These are phyloP conservation scores for Crax fasciolata DNA, from an alignment of 2,797 vertebrate genomes.

Conservation along the genomic window DNA sequence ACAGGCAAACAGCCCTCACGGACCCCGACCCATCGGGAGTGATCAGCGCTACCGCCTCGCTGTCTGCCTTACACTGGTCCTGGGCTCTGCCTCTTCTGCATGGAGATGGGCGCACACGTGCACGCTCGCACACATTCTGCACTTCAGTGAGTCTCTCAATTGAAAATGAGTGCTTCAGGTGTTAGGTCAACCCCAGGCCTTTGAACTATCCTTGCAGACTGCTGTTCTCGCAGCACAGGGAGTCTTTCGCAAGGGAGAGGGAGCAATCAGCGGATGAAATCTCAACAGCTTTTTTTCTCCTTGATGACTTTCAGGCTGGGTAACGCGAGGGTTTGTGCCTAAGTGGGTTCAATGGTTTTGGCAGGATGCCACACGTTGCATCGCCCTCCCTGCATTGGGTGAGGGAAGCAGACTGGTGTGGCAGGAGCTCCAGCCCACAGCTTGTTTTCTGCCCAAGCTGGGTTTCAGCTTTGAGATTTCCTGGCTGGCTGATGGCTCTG, in stretches of 20 bases:
- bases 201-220: not conserved
- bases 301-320: not conserved
- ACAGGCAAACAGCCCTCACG: not conserved
- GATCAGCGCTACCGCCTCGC: not conserved
- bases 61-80: not conserved
- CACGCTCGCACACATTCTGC: not conserved
- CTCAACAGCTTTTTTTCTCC: not conserved
- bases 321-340: not conserved
- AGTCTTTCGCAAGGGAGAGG: not conserved
- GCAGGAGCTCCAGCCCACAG: not conserved
- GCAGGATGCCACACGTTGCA: slow-evolving; percentile 16
- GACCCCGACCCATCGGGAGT: not conserved
- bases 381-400: not conserved
- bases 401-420: not conserved
- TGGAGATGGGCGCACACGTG: not conserved
- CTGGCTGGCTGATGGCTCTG: not conserved
- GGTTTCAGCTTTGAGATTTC: slow-evolving; percentile 25
- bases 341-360: slow-evolving; percentile 12
- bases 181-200: not conserved
- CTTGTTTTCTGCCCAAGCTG: not conserved
- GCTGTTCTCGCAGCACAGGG: not conserved
- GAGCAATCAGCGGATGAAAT: not conserved
- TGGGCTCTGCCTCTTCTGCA: not conserved
- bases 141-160: not conserved
- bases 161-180: not conserved